Evolutionary conservation across 2,113 vertebrate genomes (phyloP).

Genomic region (Hoplias malabaricus): DNA sequence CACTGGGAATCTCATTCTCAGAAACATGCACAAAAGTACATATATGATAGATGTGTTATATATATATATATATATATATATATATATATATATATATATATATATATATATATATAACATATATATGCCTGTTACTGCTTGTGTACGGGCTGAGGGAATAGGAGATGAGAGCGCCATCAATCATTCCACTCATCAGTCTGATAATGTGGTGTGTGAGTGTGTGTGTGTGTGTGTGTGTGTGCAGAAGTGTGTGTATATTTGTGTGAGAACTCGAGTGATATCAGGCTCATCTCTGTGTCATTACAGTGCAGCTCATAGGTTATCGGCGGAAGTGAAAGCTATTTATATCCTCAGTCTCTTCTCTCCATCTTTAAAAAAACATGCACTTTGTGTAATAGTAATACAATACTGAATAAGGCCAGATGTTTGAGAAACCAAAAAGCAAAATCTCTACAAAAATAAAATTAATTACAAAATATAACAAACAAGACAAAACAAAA

Average conservation of each 20-base stretch:
- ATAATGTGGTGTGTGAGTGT: conserved; percentile 41
- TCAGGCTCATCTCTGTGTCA: conserved; percentile 46
- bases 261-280: background rate
- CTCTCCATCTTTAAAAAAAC: conserved; percentile 3
- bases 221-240: conserved; percentile 27
- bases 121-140: conserved; percentile 1
- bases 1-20: background rate
- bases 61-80: conserved; percentile 1
- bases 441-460: background rate
- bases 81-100: background rate
- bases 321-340: conserved; percentile 24
- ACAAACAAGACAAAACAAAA: too few species aligned
- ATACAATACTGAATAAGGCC: background rate
- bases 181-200: conserved; percentile 46
- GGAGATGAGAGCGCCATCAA: conserved; percentile 38
- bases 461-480: too few species aligned
- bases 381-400: background rate
- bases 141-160: conserved; percentile 18
- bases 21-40: conserved; percentile 3
- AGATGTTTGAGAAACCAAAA: background rate
- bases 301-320: conserved; percentile 43
- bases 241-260: background rate
- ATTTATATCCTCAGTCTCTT: conserved; percentile 26
- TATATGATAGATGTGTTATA: too few species aligned
- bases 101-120: conserved; percentile 12